Base-by-base conservation (phyloP, 2,888 invertebrate genomes). In the Agrochola circellaris region DNA sequence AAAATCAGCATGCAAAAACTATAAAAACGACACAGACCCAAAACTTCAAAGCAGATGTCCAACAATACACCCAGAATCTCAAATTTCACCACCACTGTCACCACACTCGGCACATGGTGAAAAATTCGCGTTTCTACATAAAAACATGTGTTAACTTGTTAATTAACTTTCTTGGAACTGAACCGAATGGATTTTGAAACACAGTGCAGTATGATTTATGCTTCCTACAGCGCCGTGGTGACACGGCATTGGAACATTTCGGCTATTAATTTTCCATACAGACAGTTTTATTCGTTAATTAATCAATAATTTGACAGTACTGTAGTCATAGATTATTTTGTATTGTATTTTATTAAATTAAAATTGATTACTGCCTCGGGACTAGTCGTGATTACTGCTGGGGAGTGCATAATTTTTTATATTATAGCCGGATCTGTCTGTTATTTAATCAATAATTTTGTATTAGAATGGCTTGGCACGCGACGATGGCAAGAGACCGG, bases 121-220 rank as follows among this genome's bases (percentile, higher is more conserved):
- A 89, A 89, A 86, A 88, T 89, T 89, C 84, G 88, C 91, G 70
- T 82, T 82, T 67, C 48, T 45, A 17, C 82, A 91, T 92, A 95
- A 96, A 96, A 95, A 94, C 93, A 94, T 87, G 95, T 96, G 96
- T 93, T 92, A 95, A 95, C 89, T 93, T 93, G 96, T 93, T 94
- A 95, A 96, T 95, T 93, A 92, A 90, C 93, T 94, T 96, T 95
- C 96, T 94, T 84, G 90, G 96, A 95, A 95, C 84, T 85, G 83
- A 88, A 82, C 73, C 76, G 77, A 75, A 80, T 23, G 38, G 48
- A 75, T 86, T 86, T 87, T 64, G 81, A 71, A 82, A 84, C 79
- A 79, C 62, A 64, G 68, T 72, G 73, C 73, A 48, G 73, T 81
- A 87, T 95, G 94, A 95, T 95, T 93, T 94, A 95, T 95, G 91